Evolutionary conservation across 2,888 invertebrate species (phyloP).

Genomic region (Argynnis bischoffii): DNA sequence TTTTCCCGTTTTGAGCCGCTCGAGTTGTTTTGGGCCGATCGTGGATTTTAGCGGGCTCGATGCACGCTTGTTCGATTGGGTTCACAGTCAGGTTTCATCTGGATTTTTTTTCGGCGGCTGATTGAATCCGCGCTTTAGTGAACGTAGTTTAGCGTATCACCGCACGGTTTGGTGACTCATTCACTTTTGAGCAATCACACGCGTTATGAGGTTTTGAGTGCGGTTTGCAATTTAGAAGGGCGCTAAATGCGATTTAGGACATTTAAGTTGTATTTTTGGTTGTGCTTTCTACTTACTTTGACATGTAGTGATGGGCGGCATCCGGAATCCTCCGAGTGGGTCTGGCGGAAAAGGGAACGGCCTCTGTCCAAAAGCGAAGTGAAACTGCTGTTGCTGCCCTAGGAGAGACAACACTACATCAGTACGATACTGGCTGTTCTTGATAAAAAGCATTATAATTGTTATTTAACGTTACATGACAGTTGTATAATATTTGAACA

Average conservation of each 20-base stretch:
- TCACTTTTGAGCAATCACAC: slow-evolving; percentile 62
- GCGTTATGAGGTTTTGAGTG: slow-evolving; percentile 54
- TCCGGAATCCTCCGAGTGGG: slow-evolving; percentile 92
- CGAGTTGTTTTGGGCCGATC: slow-evolving; percentile 78
- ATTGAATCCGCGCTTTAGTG: slow-evolving; percentile 80
- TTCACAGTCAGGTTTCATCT: slow-evolving; percentile 64
- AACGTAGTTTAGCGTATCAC: slow-evolving; percentile 74
- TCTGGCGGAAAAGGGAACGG: slow-evolving; percentile 94
- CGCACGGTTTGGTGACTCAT: slow-evolving; percentile 67
- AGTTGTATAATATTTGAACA: no score
- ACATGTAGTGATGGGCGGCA: slow-evolving; percentile 94
- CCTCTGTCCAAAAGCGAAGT: slow-evolving; percentile 94
- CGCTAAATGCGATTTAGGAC: slow-evolving; percentile 1
- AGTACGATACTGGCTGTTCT: slow-evolving; percentile 80
- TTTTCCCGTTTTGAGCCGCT: slow-evolving; percentile 66
- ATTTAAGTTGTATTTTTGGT: neutral
- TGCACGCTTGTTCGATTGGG: slow-evolving; percentile 75
- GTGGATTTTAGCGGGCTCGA: slow-evolving; percentile 70
- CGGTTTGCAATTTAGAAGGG: slow-evolving; percentile 54
- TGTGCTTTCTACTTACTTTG: slow-evolving; percentile 88
- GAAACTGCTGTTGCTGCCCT: slow-evolving; percentile 98
- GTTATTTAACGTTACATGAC: slow-evolving; percentile 1
- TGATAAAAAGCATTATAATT: slow-evolving; percentile 44
- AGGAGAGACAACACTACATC: slow-evolving; percentile 93
- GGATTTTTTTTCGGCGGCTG: slow-evolving; percentile 68